phyloP scores from a whole-genome alignment of 2,888 invertebrate genomes.

The Eurytoma adleriae region DNA sequence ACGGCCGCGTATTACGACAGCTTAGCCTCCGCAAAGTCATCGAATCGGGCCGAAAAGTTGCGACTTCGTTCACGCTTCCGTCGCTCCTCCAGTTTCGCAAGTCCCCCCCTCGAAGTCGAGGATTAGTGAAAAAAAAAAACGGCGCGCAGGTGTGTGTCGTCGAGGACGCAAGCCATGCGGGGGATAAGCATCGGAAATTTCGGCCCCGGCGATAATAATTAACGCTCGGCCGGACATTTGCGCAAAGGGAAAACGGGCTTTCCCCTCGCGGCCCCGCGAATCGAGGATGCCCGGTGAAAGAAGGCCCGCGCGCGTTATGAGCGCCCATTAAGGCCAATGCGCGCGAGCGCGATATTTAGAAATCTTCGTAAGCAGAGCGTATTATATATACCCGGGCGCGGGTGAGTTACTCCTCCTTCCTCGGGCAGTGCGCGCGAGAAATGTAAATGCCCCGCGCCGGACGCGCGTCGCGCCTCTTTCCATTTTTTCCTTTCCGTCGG shows the following conservation, averaged over 20 bases:
- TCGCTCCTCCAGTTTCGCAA: neutral
- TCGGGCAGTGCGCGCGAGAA: constrained; percentile 19
- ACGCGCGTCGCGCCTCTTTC: neutral
- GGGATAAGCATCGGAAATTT: constrained; percentile 30
- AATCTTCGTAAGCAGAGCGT: constrained; percentile 68
- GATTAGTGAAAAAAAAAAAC: constrained; percentile 12
- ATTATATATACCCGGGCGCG: constrained; percentile 45
- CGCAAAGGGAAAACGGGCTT: constrained; percentile 39
- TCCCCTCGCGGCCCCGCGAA: neutral
- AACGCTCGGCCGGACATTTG: constrained; percentile 38
- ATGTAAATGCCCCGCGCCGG: constrained; percentile 39
- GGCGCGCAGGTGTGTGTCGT: neutral
- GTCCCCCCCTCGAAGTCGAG: constrained; percentile 8
- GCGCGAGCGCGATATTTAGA: constrained; percentile 60
- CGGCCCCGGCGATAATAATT: constrained; percentile 25
- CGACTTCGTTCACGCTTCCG: neutral
- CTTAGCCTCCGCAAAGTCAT: too few relatives aligned
- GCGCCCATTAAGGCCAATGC: constrained; percentile 60
- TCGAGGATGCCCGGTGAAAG: constrained; percentile 32
- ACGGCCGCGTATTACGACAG: too few relatives aligned
- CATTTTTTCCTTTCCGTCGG: neutral
- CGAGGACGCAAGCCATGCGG: neutral
- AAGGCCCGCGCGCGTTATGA: constrained; percentile 12
- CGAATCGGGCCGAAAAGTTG: too few relatives aligned
- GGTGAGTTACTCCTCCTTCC: constrained; percentile 7